These are phyloP conservation scores for Batillaria attramentaria DNA, from an alignment of 1,140 invertebrate species.

Conservation along the genomic window DNA sequence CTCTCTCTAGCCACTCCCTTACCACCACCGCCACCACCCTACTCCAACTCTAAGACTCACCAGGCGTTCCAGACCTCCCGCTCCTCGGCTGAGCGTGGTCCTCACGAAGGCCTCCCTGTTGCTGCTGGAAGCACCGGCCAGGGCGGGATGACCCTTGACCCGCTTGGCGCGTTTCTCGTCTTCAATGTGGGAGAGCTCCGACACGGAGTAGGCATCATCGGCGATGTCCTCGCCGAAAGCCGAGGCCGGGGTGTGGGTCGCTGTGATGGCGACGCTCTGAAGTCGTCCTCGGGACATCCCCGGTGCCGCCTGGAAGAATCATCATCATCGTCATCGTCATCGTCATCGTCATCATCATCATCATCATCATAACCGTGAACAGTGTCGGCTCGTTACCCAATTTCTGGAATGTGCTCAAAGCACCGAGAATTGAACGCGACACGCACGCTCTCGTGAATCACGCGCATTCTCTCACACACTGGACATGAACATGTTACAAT, in stretches of 20 bases:
- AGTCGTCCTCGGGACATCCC: neutral
- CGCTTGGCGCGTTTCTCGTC: slow-evolving; percentile 28
- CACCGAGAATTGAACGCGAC: too few species aligned
- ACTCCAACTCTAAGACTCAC: too few species aligned
- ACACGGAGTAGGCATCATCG: slow-evolving; percentile 42
- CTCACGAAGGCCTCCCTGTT: neutral
- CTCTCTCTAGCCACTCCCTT: too few species aligned
- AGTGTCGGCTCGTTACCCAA: too few species aligned
- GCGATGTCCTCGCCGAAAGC: slow-evolving; percentile 43
- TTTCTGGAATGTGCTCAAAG: too few species aligned
- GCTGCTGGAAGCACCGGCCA: neutral
- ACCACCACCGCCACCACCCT: too few species aligned
- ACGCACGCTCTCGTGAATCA: too few species aligned
- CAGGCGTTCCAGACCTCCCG: neutral
- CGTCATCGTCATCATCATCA: too few species aligned
- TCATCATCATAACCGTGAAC: too few species aligned
- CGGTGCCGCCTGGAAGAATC: neutral
- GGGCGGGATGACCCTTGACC: slow-evolving; percentile 18
- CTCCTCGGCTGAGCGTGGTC: neutral
- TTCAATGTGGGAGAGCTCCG: slow-evolving; percentile 39
- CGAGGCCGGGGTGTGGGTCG: slow-evolving; percentile 27
- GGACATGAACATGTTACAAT: too few species aligned
- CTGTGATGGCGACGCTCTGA: neutral
- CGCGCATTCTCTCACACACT: too few species aligned
- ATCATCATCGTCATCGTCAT: too few species aligned